Evolutionary conservation across 2,888 invertebrate genomes (phyloP).

Genomic region (Tineola bisselliella): DNA sequence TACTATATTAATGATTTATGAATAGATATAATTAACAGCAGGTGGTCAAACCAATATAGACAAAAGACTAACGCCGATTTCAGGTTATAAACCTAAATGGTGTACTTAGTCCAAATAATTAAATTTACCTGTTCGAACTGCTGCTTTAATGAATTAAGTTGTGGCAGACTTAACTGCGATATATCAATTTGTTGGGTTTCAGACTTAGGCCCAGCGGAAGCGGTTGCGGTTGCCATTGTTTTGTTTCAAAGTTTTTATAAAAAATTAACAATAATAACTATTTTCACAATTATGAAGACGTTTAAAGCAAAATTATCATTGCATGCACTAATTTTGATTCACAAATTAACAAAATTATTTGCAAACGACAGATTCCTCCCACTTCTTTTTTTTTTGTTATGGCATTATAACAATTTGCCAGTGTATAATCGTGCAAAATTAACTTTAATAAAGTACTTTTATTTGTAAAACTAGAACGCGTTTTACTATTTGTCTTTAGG

Average conservation of each 20-base stretch:
- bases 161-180: conserved; percentile 80
- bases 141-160: conserved; percentile 84
- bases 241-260: neutral
- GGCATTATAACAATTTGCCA: too few relatives aligned
- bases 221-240: neutral
- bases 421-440: too few relatives aligned
- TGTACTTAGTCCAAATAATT: neutral
- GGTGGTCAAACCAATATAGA: too few relatives aligned
- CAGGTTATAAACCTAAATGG: too few relatives aligned
- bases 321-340: neutral
- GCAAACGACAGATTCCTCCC: too few relatives aligned
- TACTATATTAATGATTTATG: neutral
- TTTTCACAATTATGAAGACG: neutral
- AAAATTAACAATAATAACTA: neutral
- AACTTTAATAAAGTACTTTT: too few relatives aligned
- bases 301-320: neutral
- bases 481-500: too few relatives aligned
- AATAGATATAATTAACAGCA: too few relatives aligned
- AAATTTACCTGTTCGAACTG: conserved; percentile 81
- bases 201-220: conserved; percentile 53
- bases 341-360: neutral
- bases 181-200: conserved; percentile 83
- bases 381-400: too few relatives aligned
- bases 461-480: too few relatives aligned
- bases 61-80: too few relatives aligned